Evolutionary conservation across 30 jellyfish, hydroid and myxozoan genomes (phyloP).

Genomic region (Hydractinia echinata): DNA sequence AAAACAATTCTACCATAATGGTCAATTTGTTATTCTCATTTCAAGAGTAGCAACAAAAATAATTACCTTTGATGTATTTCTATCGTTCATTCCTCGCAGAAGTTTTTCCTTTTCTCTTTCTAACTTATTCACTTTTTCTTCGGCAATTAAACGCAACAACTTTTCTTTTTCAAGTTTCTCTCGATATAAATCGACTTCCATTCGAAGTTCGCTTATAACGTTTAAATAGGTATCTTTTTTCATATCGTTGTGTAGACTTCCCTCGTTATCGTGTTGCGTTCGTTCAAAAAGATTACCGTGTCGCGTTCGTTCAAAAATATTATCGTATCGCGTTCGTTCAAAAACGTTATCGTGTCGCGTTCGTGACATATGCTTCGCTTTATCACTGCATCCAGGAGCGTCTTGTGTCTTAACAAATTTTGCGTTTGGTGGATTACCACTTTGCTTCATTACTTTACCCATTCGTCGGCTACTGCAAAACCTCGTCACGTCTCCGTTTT

Average conservation of each 20-base stretch:
- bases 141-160: constrained; percentile 37
- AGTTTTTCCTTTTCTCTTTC: constrained; percentile 54
- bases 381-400: neutral
- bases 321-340: neutral
- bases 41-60: no score
- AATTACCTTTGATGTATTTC: no score
- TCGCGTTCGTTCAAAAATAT: neutral
- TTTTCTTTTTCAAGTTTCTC: constrained; percentile 49
- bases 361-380: neutral
- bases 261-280: neutral
- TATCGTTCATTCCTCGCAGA: neutral
- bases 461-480: no score
- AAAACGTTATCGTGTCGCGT: no score
- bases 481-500: neutral
- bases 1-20: no score
- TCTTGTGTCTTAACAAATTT: neutral
- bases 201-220: neutral
- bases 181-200: constrained; percentile 34
- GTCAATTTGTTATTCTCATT: no score
- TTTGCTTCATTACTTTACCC: no score
- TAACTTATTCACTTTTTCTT: constrained; percentile 36
- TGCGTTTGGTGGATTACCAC: neutral
- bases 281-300: neutral
- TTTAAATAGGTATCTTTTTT: neutral
- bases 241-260: neutral